A percentile compares a stretch with the other conserved stretches of the same genome.
Evolutionary conservation across 2,797 vertebrate genomes (phyloP).

Genomic region (Cephalopachus bancanus): DNA sequence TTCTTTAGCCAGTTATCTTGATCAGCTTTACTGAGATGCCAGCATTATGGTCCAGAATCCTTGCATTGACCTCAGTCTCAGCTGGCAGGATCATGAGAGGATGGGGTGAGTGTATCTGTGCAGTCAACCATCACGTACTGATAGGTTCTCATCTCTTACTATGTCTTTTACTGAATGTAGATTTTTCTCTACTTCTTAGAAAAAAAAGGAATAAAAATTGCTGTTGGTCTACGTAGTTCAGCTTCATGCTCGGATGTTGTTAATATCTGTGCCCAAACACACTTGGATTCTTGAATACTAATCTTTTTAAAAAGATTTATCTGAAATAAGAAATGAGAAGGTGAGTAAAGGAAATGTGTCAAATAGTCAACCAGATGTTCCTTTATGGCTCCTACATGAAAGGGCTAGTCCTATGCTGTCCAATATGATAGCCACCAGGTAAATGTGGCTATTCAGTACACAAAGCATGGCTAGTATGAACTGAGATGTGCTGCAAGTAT

Average conservation of each 20-base stretch:
- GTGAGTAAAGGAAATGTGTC: background rate
- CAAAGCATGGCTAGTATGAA: background rate
- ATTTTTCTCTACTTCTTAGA: background rate
- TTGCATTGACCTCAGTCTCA: background rate
- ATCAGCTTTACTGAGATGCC: background rate
- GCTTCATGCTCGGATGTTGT: background rate
- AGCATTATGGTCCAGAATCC: background rate
- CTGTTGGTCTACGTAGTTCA: background rate
- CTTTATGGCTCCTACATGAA: constrained; percentile 9
- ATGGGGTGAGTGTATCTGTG: background rate
- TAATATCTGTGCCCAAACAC: background rate
- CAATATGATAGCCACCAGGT: background rate
- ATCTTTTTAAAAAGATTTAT: background rate
- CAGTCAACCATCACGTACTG: background rate
- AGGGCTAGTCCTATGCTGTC: background rate
- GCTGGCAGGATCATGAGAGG: background rate
- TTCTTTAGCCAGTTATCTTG: background rate
- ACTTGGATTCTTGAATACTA: constrained; percentile 25
- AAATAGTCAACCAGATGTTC: background rate
- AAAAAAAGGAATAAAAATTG: background rate
- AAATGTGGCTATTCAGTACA: background rate
- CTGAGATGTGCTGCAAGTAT: background rate
- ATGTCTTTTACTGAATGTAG: background rate
- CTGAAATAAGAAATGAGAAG: constrained; percentile 47
- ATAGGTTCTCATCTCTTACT: background rate